Evolutionary conservation across 2,797 vertebrate genomes (phyloP), one percentile per base, ranked within the genome.

Genomic region (Tarsius wallacei): DNA sequence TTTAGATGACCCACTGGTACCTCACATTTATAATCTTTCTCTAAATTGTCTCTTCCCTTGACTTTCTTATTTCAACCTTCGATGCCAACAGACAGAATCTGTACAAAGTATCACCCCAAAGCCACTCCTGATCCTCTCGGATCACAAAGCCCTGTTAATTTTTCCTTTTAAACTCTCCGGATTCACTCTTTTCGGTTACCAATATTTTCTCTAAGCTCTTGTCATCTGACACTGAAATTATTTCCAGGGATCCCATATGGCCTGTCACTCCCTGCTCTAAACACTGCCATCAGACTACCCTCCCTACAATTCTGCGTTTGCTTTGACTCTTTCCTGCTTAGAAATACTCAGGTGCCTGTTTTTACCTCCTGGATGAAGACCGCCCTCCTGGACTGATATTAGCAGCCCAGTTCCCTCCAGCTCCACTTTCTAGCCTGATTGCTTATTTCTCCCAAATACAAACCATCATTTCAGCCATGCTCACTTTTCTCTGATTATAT

Each of bases 311-410:
- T 28, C 70, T 88, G 11, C 51, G 8, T 73, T 49, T 42, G 36
- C 57, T 24, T 66, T 19, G 42, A n/a, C 64, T 81, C 83, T 49
- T 64, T n/a, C 31, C 59, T 83, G 36, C 74, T 85, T n/a, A 26
- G 36, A 89, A 77, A 88, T 2, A 33, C 24, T 14, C 12, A 12
- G 33, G 21, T 68, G 26, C 2, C n/a, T 68, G 12, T 17, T 36
- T 24, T 51, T 17, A 17, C 31, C 28, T 61, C 55, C 49, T 28
- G 36, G 17, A 2, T 22, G 36, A 47, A 81, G 47, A 51, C 16
- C 8, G 2, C 6, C 2, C 22, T 8, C 15, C 7, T 0, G 26
- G 66, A n/a, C 3, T 16, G 22, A 5, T 7, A 7, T 9, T 22
- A 24, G 13, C 14, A 26, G 33, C 15, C 16, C 11, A 31, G 17